Percentiles rank a stretch among this genome's conserved stretches.
Evolutionary conservation across 1,140 invertebrate species (phyloP).

Genomic region (Bombus haemorrhoidalis): DNA sequence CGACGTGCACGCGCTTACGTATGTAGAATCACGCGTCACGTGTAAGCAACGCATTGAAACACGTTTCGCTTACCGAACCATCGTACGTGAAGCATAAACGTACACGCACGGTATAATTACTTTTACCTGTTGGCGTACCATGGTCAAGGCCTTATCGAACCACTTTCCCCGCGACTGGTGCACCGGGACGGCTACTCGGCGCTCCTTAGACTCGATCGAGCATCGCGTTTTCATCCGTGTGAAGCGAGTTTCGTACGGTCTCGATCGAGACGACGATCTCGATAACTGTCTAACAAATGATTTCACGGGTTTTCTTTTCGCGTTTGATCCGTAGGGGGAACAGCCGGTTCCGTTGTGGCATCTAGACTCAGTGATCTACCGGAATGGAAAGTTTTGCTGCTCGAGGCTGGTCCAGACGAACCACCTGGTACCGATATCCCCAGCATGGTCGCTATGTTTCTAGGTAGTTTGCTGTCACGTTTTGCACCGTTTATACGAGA

Average conservation of each 20-base stretch:
- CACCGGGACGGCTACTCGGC: no score
- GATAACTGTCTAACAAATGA: background rate
- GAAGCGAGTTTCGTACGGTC: background rate
- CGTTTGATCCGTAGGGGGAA: slow-evolving; percentile 77
- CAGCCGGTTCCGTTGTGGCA: slow-evolving; percentile 88
- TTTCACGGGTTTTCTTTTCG: background rate
- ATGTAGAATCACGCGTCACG: background rate
- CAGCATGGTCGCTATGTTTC: slow-evolving; percentile 92
- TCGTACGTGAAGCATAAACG: background rate
- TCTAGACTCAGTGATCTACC: slow-evolving; percentile 85
- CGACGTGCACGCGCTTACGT: background rate
- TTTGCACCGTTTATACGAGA: background rate
- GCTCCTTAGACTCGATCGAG: no score
- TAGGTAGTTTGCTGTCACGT: slow-evolving; percentile 78
- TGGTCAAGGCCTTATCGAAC: slow-evolving; percentile 54
- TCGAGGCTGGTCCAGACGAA: slow-evolving; percentile 89
- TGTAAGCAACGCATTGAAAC: slow-evolving; percentile 13
- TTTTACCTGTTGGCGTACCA: slow-evolving; percentile 29
- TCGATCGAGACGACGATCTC: background rate
- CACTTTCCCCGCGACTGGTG: slow-evolving; percentile 32
- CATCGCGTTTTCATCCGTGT: no score
- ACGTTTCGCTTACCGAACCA: background rate
- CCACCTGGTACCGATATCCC: slow-evolving; percentile 91
- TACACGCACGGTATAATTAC: slow-evolving; percentile 13
- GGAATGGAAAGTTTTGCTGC: slow-evolving; percentile 82